Evolutionary conservation across 2,113 vertebrate species (phyloP).

Genomic region (Thomomys bottae): DNA sequence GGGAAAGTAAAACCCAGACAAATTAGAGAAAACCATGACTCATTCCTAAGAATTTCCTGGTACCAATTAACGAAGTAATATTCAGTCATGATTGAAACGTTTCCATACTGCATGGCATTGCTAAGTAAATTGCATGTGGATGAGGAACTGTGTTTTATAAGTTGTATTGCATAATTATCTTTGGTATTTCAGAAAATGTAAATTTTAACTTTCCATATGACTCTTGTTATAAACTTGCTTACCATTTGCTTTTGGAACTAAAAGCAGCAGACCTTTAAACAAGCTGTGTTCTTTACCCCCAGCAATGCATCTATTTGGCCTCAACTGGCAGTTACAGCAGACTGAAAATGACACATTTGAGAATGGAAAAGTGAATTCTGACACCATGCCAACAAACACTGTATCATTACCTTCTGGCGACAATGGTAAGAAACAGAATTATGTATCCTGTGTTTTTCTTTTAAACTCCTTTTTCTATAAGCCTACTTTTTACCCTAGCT

Average conservation of each 20-base stretch:
- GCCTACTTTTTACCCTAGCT: constrained; percentile 25
- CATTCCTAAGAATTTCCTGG: background rate
- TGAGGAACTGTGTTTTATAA: constrained; percentile 60
- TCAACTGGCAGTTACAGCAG: constrained; percentile 98
- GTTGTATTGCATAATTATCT: constrained; percentile 64
- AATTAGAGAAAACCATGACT: background rate
- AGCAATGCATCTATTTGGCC: constrained; percentile 99
- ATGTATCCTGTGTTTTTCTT: background rate
- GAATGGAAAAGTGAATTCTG: constrained; percentile 94
- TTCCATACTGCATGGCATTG: background rate
- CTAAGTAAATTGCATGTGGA: background rate
- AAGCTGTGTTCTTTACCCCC: constrained; percentile 80
- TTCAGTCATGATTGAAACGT: background rate
- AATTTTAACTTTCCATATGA: constrained; percentile 36
- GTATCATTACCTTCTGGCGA: constrained; percentile 92
- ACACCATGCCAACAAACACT: constrained; percentile 91
- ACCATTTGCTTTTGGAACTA: constrained; percentile 11
- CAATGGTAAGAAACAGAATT: constrained; percentile 88
- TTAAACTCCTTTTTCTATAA: constrained; percentile 4
- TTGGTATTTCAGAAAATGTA: background rate
- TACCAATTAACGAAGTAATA: background rate
- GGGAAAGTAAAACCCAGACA: background rate
- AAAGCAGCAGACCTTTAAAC: constrained; percentile 74
- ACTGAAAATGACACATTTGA: constrained; percentile 96
- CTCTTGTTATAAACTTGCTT: constrained; percentile 50